phyloP scores from a whole-genome alignment of 2,797 vertebrate genomes.

The Danio albolineatus region DNA sequence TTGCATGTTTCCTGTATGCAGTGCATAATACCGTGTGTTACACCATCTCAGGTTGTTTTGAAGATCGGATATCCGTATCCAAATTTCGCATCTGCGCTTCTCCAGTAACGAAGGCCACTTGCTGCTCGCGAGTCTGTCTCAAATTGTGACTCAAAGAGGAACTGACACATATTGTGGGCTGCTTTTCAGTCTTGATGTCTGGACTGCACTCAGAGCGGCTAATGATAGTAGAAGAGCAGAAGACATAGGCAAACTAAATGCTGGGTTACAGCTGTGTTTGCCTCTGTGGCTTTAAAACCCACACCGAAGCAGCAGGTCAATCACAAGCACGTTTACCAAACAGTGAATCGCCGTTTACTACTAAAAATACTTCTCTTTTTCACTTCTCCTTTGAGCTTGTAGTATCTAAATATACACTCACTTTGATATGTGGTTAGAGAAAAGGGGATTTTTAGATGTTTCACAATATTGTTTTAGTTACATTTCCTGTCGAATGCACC shows the following conservation, averaged over 20 bases:
- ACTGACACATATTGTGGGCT: not conserved
- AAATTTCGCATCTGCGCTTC: not conserved
- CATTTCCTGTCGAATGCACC: not conserved
- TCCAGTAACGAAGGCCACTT: not conserved
- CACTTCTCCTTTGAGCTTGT: constrained; percentile 9
- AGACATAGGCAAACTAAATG: not conserved
- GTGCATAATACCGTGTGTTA: not conserved
- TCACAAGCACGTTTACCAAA: not conserved
- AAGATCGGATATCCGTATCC: not conserved
- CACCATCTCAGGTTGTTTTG: not conserved
- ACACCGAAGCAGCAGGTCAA: not conserved
- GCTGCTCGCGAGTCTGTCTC: not conserved
- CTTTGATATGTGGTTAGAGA: not conserved
- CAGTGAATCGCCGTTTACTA: not conserved
- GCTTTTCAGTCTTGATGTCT: constrained; percentile 6
- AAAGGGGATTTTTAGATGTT: not conserved
- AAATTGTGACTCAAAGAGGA: constrained; percentile 13
- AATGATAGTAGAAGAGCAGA: constrained; percentile 11
- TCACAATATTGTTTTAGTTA: not conserved
- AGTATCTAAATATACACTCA: not conserved
- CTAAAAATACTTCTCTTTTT: not conserved
- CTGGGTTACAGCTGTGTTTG: constrained; percentile 7
- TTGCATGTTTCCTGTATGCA: not conserved
- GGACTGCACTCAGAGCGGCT: not conserved
- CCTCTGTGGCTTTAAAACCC: not conserved